These are phyloP conservation scores for Takifugu rubripes DNA, from an alignment of 2,797 vertebrate genomes.

Conservation along the genomic window DNA sequence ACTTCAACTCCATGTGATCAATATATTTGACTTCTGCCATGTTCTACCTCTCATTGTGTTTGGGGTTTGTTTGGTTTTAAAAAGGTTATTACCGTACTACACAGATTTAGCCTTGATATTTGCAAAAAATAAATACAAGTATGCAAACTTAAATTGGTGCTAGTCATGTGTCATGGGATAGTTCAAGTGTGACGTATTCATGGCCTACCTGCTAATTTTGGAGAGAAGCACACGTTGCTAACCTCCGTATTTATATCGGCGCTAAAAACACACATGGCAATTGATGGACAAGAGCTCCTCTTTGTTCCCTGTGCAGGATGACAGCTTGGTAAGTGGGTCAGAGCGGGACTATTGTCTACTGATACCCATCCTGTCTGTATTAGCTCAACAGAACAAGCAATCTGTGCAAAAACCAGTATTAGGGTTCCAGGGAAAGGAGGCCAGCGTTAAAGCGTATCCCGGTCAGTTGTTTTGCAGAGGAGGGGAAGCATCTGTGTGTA, in stretches of 20 bases:
- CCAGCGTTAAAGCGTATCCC: not conserved
- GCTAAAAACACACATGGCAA: conserved; percentile 36
- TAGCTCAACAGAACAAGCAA: conserved; percentile 28
- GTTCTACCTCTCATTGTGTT: too few relatives aligned
- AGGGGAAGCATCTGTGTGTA: conserved; percentile 2
- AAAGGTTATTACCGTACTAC: too few relatives aligned
- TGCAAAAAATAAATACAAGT: too few relatives aligned
- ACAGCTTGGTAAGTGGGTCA: conserved; percentile 73
- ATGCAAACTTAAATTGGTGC: too few relatives aligned
- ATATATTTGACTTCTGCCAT: too few relatives aligned
- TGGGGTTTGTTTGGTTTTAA: too few relatives aligned
- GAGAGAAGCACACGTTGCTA: conserved; percentile 17
- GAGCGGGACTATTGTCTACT: conserved; percentile 54
- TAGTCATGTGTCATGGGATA: too few relatives aligned
- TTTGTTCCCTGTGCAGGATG: conserved; percentile 67
- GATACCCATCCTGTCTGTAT: conserved; percentile 22
- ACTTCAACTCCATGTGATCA: too few relatives aligned
- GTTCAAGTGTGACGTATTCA: conserved; percentile 11
- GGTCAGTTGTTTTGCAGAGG: not conserved
- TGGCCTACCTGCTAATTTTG: conserved; percentile 8
- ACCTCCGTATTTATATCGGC: conserved; percentile 41
- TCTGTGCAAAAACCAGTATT: conserved; percentile 28
- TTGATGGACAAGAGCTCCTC: conserved; percentile 69
- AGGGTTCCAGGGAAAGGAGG: conserved; percentile 23
- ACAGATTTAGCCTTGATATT: too few relatives aligned